Base-by-base conservation (phyloP, 2,888 invertebrate species). In the Neria commutata region DNA sequence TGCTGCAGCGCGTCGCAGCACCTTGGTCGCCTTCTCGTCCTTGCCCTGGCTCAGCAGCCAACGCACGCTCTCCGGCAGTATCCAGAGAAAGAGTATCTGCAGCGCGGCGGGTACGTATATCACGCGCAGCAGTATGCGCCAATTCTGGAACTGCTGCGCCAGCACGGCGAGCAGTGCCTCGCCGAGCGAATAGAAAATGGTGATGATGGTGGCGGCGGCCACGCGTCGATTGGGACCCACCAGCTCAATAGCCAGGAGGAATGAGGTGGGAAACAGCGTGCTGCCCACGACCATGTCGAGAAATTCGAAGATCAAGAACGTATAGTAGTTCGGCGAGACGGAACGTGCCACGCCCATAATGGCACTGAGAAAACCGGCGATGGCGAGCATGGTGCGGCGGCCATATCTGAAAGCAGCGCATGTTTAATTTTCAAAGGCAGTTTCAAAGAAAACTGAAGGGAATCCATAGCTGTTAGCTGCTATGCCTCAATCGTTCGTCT, bases 181-280 rank as follows among this genome's bases (percentile, higher is more conserved):
- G 0, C 92, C 92, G 26, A 88, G 67, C 0, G 91, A 86, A 68
- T 90, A 88, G 61, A 89, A 89, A 23, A 89, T 86, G 52, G 89
- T 87, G 24, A 90, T 85, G 52, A 91, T 84, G 25, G 90, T 85
- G 47, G 91, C 89, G 1, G 88, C 89, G 16, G 91, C 81, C 17
- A 91, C 89, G 42, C 93, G 84, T 56, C 88, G 87, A 64, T 87
- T 85, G 11, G 89, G 89, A 0, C 91, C 91, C 33, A 92, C 88
- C 81, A 91, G 84, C 77, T 93, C 93, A 67, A 92, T 82, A 87
- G 91, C 91, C 60, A 79, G 53, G 69, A 92, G 87, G 76, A 90
- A 91, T 51, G 88, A 87, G 0, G 89, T 88, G 8, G 89, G 88
- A 72, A 86, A 92, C 8, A 89, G 86, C 0, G 90, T 90, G 26